phyloP scores from a whole-genome alignment of 2,888 invertebrate species.

The Cryptophagus acutangulus region DNA sequence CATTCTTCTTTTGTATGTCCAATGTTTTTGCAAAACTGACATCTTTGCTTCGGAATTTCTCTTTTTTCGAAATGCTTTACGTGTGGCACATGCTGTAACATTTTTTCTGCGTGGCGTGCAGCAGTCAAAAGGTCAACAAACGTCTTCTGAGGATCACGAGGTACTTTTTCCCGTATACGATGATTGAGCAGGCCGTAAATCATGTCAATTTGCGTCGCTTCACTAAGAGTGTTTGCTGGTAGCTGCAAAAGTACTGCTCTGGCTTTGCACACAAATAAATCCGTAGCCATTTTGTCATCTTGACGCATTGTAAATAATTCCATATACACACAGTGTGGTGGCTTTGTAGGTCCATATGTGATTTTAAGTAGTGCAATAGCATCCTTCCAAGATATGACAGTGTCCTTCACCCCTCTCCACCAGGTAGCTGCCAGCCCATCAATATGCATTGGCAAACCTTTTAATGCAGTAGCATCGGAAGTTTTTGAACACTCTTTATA shows the following conservation, averaged over 20 bases:
- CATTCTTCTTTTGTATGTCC: too few relatives aligned
- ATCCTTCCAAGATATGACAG: slow-evolving; percentile 14
- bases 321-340: slow-evolving; percentile 15
- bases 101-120: slow-evolving; percentile 8
- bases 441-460: slow-evolving; percentile 25
- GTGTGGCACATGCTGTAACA: not conserved
- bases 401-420: slow-evolving; percentile 21
- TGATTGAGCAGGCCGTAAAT: slow-evolving; percentile 14
- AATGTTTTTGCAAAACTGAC: slow-evolving; percentile 1
- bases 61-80: not conserved
- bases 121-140: slow-evolving; percentile 10
- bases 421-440: slow-evolving; percentile 20
- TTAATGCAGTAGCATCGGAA: slow-evolving; percentile 20
- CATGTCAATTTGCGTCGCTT: slow-evolving; percentile 16
- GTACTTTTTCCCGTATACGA: slow-evolving; percentile 12
- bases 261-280: slow-evolving; percentile 10
- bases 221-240: slow-evolving; percentile 3
- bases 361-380: slow-evolving; percentile 15
- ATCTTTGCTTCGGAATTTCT: not conserved
- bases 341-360: slow-evolving; percentile 15
- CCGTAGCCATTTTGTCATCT: slow-evolving; percentile 11
- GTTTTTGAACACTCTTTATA: slow-evolving; percentile 23
- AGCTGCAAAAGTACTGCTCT: slow-evolving; percentile 11
- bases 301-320: slow-evolving; percentile 16
- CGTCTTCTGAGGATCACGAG: slow-evolving; percentile 7